Evolutionary conservation across 1,140 invertebrate genomes (phyloP).

Genomic region (Zaprionus camerounensis): DNA sequence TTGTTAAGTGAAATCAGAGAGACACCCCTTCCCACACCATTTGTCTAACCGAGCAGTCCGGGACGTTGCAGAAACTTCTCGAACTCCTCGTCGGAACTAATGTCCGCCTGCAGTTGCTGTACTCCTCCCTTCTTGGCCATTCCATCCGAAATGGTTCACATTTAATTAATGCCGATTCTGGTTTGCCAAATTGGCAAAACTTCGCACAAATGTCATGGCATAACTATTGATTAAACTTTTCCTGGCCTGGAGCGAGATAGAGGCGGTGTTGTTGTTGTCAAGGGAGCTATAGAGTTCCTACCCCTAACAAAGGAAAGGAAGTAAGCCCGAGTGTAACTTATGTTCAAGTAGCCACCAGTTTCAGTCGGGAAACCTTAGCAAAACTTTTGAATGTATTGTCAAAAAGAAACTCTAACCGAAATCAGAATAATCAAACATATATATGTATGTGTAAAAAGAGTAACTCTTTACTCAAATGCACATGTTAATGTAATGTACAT

Average conservation of each 20-base stretch:
- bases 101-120: slow-evolving; percentile 91
- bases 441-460: too few species aligned
- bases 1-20: background rate
- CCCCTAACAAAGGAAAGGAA: background rate
- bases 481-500: too few species aligned
- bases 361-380: background rate
- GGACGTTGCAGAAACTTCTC: slow-evolving; percentile 90
- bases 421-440: background rate
- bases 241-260: background rate
- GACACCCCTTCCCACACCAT: background rate
- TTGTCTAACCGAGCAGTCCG: slow-evolving; percentile 90
- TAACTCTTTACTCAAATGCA: too few species aligned
- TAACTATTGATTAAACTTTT: slow-evolving; percentile 48
- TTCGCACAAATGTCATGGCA: slow-evolving; percentile 2
- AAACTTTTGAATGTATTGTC: background rate
- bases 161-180: slow-evolving; percentile 9
- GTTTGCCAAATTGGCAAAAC: slow-evolving; percentile 22
- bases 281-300: background rate
- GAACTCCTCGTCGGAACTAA: slow-evolving; percentile 95
- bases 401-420: background rate
- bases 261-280: background rate
- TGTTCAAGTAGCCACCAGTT: background rate
- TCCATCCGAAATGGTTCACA: slow-evolving; percentile 56
- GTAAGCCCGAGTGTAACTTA: background rate
- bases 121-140: slow-evolving; percentile 90